Base-by-base conservation (phyloP, 1,140 invertebrate genomes). In the Drosophila leontia region DNA sequence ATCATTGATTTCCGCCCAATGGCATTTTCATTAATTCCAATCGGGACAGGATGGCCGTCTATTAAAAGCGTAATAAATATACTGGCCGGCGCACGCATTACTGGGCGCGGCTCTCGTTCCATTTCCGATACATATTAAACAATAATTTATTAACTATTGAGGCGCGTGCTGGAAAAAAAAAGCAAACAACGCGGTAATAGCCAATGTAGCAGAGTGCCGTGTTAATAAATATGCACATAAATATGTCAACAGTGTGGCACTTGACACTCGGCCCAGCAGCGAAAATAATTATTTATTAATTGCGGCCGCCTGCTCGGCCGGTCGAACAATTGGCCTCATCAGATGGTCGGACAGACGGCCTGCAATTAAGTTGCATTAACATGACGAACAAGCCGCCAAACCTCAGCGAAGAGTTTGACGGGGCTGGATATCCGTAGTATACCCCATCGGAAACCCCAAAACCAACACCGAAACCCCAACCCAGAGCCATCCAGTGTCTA, bases 201-300 rank as follows among this genome's bases (percentile, higher is more conserved):
- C 53, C 62, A 69, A 79, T 75, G 56, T 59, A 44, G 57, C 58
- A 61, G 67, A 79, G 80, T 75, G 79, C 53, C 59, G 39, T 83
- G 80, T 83, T 78, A 84, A 80, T 88, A 78, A 87, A 83, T 88
- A 74, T 79, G 62, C 63, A 68, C 75, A 87, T 82, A 82, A 86
- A 82, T 82, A 82, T 82, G 75, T 82, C 68, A 71, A 87, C 83
- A 82, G 64, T 80, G 69, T 59, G 83, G 59, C 79, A 77, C 63
- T 82, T 77, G 80, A 47, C 84, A 78, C 62, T 82, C 61, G 68
- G 41, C 57, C 32, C 57, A 17, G 53, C 45, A 78, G 34, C 53
- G 51, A 80, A 78, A 75, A 78, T 88, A 88, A 88, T 88, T 77
- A 90, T 85, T 90, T 91, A 91, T 90, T 92, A 83, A 84, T 90